Base-by-base conservation (phyloP, 2,888 invertebrate species). In the Rhagium mordax region DNA sequence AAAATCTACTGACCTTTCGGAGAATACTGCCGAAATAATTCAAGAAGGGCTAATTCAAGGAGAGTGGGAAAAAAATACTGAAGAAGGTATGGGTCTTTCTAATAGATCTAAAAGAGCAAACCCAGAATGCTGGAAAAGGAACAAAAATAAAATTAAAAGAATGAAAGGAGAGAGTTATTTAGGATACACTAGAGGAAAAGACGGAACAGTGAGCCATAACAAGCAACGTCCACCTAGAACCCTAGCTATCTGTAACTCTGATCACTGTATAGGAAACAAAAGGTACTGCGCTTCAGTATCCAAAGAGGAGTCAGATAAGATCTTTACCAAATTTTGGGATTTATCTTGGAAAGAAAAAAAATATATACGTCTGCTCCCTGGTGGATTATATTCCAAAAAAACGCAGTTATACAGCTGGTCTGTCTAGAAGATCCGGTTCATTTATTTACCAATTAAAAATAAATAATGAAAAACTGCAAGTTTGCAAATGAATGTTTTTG, bases 221-320 rank as follows among this genome's bases (percentile, higher is more conserved):
- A 4, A 13, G 29, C 21, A 21, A 6, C 55, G 55, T 8, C 55
- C 55, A 21, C 21, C 55, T 21, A 55, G 55, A 55, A 20, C 6
- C 5, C n/a, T 13, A 33, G n/a, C 13, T 24, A 16, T 13, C 33
- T 60, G 29, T 29, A 10, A 60, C 60, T 60, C 60, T 20, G 33
- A 60, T 3, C 18, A 60, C 33, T 60, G 60, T 60, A 13, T 60
- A 29, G 29, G n/a, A 27, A 60, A 60, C 33, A 60, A 60, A 27
- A 60, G 60, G n/a, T 33, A 60, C 27, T 60, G 60, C 10, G 5
- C 10, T 7, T 29, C 15, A 2, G 47, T 60, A 29, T 60, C 60
- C 6, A 60, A 60, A 13, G 60, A 29, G 24, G 60, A 13, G 4
- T 60, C 60, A 47, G 60, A 60, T 7, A 60, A 60, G 2, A 41